Conservation (phyloP, 1,140 invertebrate genomes). For the Drosophila erecta region DNA sequence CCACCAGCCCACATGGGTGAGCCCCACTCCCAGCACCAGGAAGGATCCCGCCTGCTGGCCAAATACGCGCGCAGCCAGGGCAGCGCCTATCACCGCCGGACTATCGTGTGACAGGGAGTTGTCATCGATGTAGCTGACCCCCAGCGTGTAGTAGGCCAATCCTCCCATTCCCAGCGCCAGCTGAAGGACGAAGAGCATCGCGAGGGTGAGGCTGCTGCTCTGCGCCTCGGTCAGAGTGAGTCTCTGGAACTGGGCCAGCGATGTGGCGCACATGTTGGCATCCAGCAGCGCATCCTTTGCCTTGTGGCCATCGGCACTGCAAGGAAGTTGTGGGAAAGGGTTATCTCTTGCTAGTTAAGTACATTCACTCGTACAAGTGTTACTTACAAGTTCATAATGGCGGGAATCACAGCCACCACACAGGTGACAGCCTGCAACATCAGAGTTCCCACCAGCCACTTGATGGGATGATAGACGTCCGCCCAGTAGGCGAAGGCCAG, state of each 20-base stretch:
- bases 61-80: conserved; percentile 68
- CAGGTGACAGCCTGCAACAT: conserved; percentile 86
- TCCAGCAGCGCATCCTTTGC: conserved; percentile 51
- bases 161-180: conserved; percentile 87
- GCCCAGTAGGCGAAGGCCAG: conserved; percentile 87
- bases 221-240: conserved; percentile 57
- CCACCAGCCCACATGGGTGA: conserved; percentile 81
- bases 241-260: conserved; percentile 72
- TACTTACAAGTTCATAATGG: conserved; percentile 85
- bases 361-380: no score
- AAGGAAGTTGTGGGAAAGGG: neutral
- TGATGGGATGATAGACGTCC: conserved; percentile 86
- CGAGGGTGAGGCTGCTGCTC: conserved; percentile 80
- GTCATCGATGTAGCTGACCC: conserved; percentile 89
- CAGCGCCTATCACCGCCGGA: conserved; percentile 78
- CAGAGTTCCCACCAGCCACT: conserved; percentile 87
- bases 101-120: conserved; percentile 87
- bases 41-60: conserved; percentile 81
- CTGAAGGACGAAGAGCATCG: conserved; percentile 87
- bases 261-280: conserved; percentile 62
- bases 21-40: conserved; percentile 71
- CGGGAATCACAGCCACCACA: conserved; percentile 86
- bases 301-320: conserved; percentile 57
- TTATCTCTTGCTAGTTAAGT: no score
- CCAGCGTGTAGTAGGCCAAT: conserved; percentile 88